Percentiles rank a stretch among this genome's conserved stretches.
Evolutionary conservation across 2,113 vertebrate species (phyloP).

Genomic region (Campylomormyrus numenius): DNA sequence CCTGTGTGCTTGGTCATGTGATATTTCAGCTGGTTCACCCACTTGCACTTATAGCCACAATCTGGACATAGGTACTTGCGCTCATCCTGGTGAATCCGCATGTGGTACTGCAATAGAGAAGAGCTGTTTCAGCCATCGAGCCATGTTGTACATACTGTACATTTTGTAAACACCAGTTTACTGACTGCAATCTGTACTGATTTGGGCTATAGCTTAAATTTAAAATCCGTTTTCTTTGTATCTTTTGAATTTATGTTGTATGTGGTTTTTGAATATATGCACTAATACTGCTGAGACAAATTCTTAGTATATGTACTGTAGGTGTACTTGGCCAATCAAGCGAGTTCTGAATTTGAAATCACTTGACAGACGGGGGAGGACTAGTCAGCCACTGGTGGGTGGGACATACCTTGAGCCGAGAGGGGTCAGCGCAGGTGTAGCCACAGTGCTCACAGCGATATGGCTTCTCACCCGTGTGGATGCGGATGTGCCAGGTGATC

Average conservation of each 20-base stretch:
- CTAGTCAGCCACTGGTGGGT: background rate
- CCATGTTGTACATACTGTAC: background rate
- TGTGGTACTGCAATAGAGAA: slow-evolving; percentile 72
- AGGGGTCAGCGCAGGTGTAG: slow-evolving; percentile 84
- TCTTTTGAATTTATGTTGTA: background rate
- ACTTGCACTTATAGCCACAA: slow-evolving; percentile 98
- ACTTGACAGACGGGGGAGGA: background rate
- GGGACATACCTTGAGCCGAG: slow-evolving; percentile 78
- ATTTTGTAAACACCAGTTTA: background rate
- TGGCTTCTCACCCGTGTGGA: slow-evolving; percentile 92
- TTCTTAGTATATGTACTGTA: background rate
- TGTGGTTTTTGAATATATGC: background rate
- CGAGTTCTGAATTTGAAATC: background rate
- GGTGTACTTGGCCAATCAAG: background rate
- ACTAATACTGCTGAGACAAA: background rate
- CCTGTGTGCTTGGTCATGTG: slow-evolving; percentile 98
- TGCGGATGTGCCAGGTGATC: slow-evolving; percentile 93
- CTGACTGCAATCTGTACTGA: background rate
- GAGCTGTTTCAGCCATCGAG: background rate
- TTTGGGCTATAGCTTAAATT: background rate
- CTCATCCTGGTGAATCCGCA: slow-evolving; percentile 92
- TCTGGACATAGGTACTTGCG: slow-evolving; percentile 91
- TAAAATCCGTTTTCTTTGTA: background rate
- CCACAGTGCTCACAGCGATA: slow-evolving; percentile 84
- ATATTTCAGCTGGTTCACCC: slow-evolving; percentile 96